Base-by-base conservation (phyloP, 2,888 invertebrate species). In the Diadegma fenestrale region DNA sequence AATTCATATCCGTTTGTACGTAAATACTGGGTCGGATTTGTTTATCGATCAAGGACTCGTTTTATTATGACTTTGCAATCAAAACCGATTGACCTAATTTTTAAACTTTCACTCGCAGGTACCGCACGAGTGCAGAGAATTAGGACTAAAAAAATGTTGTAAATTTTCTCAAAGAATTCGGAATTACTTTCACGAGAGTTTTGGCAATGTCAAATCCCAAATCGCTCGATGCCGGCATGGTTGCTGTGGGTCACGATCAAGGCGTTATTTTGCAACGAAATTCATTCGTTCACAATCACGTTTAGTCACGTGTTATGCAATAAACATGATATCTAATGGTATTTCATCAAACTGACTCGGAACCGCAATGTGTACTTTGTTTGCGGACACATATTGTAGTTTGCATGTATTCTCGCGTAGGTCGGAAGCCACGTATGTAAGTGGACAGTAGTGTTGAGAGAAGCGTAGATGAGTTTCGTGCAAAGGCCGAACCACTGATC, bases 401-500 rank as follows among this genome's bases (percentile, higher is more conserved):
- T 17, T 19, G 10, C 7, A 64, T 75, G 43, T 45, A 33, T 45
- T 22, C 19, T 43, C 61, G 61, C 19, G 43, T 33, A 76, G 26
- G 45, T 43, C 19, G 45, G 26, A 43, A 43, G n/a, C 61, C 30
- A 54, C 33, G 63, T 48, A 22, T n/a, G 22, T 48, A 30, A 7
- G 64, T 19, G 41, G 51, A 66, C 66, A 66, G 76, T 6, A 41
- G 26, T 61, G 37, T 41, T 54, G 26, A 43, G 33, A 69, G 51
- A 51, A 43, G 61, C 69, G 63, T 48, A 66, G 43, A 58, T 58
- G 71, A 79, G 66, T 71, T 66, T 51, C 30, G 76, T 76, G 76
- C 73, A 72, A 61, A 66, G 66, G 77, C 78, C 75, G 82, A 85
- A 84, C 84, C 84, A 75, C 87, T 82, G 85, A 79, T 84, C 81